Base-by-base conservation (phyloP, 2,888 invertebrate genomes). In the Calameuta pallipes region DNA sequence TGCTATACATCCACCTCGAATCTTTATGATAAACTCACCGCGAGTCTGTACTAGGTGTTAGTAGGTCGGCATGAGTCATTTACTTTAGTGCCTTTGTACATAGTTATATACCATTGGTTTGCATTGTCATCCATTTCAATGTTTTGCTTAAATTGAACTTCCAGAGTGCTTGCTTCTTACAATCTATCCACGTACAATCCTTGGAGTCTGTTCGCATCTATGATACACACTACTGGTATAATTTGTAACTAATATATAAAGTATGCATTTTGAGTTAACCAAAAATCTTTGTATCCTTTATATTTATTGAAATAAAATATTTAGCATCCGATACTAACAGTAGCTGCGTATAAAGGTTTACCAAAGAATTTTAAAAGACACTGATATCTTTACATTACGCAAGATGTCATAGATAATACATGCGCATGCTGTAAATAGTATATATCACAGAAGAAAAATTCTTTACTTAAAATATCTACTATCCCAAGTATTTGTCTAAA, bases 1-100 rank as follows among this genome's bases (percentile, higher is more conserved):
- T 56, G 56, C 56, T 23, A 56, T 56, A 56, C 78, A 77, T 41
- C 73, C 69, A 74, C 56, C 71, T 74, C 15, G 15, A 69, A 56
- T 76, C 31, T 34, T 31, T 76, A 71, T 79, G 35, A 75, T 69
- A 15, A 36, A 56, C 74, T 36, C 15, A 35, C 33, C 75, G 36
- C 68, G 76, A 71, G 70, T 76, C 68, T 75, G 69, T 80, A 56
- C 75, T 76, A 70, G 56, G 41, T 69, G 69, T 71, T 79, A 30
- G 37, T 69, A 70, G 74, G 71, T 35, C 30, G 56, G 74, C 12
- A 74, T 81, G 82, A 82, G 73, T 82, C 81, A 82, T 76, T 74
- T n/a, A 56, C 74, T 73, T 75, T 73, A 78, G 31, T 80, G 75
- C 73, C 76, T 75, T 73, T 37, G 30, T 75, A 75, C 23, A 75